Evolutionary conservation across 2,888 invertebrate genomes (phyloP).

Genomic region (Cordylochernes scorpioides): DNA sequence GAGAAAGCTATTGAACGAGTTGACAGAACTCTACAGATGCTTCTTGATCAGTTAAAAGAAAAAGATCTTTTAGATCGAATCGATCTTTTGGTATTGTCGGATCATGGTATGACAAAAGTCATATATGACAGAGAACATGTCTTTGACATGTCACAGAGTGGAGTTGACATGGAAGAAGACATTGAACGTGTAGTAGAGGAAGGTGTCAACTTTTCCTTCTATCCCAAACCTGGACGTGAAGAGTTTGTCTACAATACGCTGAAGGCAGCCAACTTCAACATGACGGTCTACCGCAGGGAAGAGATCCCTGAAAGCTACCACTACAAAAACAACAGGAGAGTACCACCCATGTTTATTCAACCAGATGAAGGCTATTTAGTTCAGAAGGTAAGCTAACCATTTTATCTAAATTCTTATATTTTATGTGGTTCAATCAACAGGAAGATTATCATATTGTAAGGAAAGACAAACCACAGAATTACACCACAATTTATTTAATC

Average conservation of each 20-base stretch:
- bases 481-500: no score
- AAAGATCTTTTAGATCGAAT: constrained; percentile 3
- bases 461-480: no score
- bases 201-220: constrained; percentile 1
- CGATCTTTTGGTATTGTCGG: constrained; percentile 18
- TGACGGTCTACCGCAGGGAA: constrained; percentile 30
- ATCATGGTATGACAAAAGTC: constrained; percentile 18
- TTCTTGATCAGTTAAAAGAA: not conserved
- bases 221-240: constrained; percentile 2
- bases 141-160: constrained; percentile 2
- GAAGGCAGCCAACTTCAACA: constrained; percentile 6
- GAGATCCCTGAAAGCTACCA: constrained; percentile 34
- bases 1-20: constrained; percentile 39
- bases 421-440: no score
- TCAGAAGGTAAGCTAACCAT: constrained; percentile 16
- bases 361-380: constrained; percentile 31
- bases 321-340: constrained; percentile 31
- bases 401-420: not conserved
- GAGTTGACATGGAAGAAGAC: constrained; percentile 2
- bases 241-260: constrained; percentile 2
- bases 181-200: constrained; percentile 1
- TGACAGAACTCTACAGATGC: constrained; percentile 1
- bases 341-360: constrained; percentile 33
- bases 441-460: no score
- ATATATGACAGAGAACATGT: constrained; percentile 1